phyloP scores from a whole-genome alignment of 2,888 invertebrate species.

The Cataglyphis livida region DNA sequence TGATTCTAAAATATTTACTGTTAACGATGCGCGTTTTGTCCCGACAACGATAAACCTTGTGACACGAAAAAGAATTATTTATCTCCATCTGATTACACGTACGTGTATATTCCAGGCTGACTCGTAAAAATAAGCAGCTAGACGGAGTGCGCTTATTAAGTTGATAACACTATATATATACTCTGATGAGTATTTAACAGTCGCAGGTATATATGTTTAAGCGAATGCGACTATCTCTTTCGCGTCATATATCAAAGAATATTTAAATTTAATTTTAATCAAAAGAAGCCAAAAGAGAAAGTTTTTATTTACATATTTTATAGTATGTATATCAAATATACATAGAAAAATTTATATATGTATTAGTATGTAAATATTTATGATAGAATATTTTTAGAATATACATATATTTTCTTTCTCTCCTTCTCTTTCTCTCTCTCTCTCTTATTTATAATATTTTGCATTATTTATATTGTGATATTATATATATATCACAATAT shows the following conservation, averaged over 20 bases:
- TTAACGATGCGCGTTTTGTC: neutral
- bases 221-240: neutral
- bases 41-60: neutral
- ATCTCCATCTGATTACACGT: constrained; percentile 43
- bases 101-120: constrained; percentile 35
- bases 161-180: constrained; percentile 37
- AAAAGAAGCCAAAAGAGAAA: neutral
- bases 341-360: neutral
- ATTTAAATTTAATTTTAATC: constrained; percentile 1
- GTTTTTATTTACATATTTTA: neutral
- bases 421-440: too few relatives aligned
- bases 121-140: constrained; percentile 42
- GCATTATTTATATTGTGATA: neutral
- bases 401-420: neutral
- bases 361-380: neutral
- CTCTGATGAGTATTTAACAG: neutral
- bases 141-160: constrained; percentile 19
- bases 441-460: neutral
- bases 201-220: constrained; percentile 3
- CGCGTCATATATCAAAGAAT: neutral
- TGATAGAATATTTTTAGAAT: neutral
- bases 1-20: constrained; percentile 19
- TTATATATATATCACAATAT: neutral
- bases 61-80: constrained; percentile 23
- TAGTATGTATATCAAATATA: neutral